Conservation (phyloP, 2,888 invertebrate genomes). For the Leuctra nigra region DNA sequence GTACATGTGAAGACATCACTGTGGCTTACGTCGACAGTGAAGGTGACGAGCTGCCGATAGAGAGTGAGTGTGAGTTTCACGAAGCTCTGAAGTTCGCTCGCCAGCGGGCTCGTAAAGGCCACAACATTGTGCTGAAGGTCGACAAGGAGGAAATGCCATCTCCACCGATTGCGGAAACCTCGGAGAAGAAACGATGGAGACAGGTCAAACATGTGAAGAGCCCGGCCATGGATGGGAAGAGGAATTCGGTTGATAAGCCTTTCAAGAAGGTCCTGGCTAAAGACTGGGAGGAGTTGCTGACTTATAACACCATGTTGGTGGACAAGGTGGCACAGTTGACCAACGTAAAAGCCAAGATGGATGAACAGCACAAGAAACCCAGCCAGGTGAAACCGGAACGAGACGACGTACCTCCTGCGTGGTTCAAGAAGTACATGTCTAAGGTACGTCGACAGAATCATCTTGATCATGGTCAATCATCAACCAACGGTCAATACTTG, state of each 20-base stretch:
- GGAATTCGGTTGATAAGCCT: slow-evolving; percentile 6
- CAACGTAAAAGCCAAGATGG: slow-evolving; percentile 11
- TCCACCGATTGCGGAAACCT: background rate
- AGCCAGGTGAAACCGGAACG: slow-evolving; percentile 21
- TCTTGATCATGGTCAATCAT: too few species aligned
- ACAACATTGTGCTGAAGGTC: slow-evolving; percentile 38
- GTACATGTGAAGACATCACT: slow-evolving; percentile 38
- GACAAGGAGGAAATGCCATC: slow-evolving; percentile 31
- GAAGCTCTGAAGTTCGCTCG: slow-evolving; percentile 38
- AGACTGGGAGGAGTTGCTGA: slow-evolving; percentile 11
- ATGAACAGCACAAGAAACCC: slow-evolving; percentile 15
- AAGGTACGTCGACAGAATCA: too few species aligned
- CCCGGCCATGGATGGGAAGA: slow-evolving; percentile 10
- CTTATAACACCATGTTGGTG: slow-evolving; percentile 7
- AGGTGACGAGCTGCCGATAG: slow-evolving; percentile 40
- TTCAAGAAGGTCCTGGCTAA: background rate
- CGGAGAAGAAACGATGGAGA: background rate
- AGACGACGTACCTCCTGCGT: slow-evolving; percentile 35
- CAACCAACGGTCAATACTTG: too few species aligned
- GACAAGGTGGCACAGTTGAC: slow-evolving; percentile 15
- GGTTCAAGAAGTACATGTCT: slow-evolving; percentile 40
- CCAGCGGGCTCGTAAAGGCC: slow-evolving; percentile 36
- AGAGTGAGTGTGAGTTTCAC: slow-evolving; percentile 42
- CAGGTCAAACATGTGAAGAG: background rate
- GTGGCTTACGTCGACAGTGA: slow-evolving; percentile 42